These are phyloP conservation scores for Drosophila nebulosa DNA, from an alignment of 1,140 invertebrate genomes.

Conservation along the genomic window DNA sequence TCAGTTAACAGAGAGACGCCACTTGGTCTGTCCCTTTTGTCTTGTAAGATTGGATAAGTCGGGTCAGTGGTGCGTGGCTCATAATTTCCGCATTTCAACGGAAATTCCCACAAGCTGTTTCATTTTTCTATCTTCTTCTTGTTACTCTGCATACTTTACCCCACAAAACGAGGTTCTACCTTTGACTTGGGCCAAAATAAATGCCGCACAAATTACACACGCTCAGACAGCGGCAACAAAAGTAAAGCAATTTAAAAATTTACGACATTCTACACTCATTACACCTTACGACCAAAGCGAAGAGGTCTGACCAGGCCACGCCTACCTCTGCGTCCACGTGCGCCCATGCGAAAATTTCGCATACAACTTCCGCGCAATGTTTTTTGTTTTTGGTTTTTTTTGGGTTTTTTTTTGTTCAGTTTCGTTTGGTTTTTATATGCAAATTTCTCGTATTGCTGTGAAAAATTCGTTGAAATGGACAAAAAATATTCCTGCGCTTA, in stretches of 20 bases:
- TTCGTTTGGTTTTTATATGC: slow-evolving; percentile 11
- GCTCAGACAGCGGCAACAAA: slow-evolving; percentile 53
- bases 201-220: slow-evolving; percentile 56
- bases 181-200: slow-evolving; percentile 10
- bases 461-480: slow-evolving; percentile 23
- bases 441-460: slow-evolving; percentile 5
- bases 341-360: slow-evolving; percentile 69
- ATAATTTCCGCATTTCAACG: slow-evolving; percentile 59
- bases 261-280: slow-evolving; percentile 76
- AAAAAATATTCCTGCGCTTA: slow-evolving; percentile 8
- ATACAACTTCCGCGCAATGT: slow-evolving; percentile 62
- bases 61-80: slow-evolving; percentile 56
- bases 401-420: slow-evolving; percentile 27
- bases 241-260: slow-evolving; percentile 71
- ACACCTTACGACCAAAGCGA: slow-evolving; percentile 57
- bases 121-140: neutral
- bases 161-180: neutral
- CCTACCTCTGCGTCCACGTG: slow-evolving; percentile 43
- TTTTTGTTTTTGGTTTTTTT: slow-evolving; percentile 58
- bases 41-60: slow-evolving; percentile 7
- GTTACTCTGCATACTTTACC: neutral
- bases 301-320: slow-evolving; percentile 39
- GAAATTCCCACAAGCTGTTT: slow-evolving; percentile 63
- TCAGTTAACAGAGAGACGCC: slow-evolving; percentile 57
- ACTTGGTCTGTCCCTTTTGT: slow-evolving; percentile 1